These are phyloP conservation scores for Vicugna pacos DNA, from an alignment of 2,113 vertebrate species.

Conservation along the genomic window DNA sequence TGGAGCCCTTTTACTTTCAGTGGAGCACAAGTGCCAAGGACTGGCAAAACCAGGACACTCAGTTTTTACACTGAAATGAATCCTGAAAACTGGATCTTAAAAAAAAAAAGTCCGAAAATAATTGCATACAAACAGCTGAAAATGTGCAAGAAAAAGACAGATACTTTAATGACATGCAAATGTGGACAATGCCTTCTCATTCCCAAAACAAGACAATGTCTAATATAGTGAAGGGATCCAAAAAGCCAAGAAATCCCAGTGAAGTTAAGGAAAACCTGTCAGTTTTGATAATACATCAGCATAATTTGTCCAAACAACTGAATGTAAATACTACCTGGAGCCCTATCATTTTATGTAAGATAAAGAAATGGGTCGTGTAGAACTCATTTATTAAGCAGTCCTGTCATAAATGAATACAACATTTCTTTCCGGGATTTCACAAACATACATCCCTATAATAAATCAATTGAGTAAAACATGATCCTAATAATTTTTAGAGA, in stretches of 20 bases:
- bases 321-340: background rate
- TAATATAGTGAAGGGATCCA: background rate
- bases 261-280: slow-evolving; percentile 38
- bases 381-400: background rate
- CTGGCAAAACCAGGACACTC: slow-evolving; percentile 21
- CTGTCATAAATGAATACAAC: background rate
- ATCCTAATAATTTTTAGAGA: slow-evolving; percentile 10
- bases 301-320: background rate
- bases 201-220: background rate
- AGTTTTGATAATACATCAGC: background rate
- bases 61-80: background rate
- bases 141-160: background rate
- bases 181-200: background rate
- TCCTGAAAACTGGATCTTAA: slow-evolving; percentile 32
- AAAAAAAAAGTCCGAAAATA: background rate
- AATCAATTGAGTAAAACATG: background rate
- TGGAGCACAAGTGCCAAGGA: background rate
- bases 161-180: background rate
- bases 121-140: background rate
- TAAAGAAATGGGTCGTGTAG: background rate
- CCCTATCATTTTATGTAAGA: background rate
- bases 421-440: background rate
- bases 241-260: background rate
- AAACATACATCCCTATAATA: background rate
- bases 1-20: background rate